A percentile compares a stretch with the other conserved stretches of the same genome.
Conservation (phyloP, 1,140 invertebrate genomes). For the Heliothis subflexa region DNA sequence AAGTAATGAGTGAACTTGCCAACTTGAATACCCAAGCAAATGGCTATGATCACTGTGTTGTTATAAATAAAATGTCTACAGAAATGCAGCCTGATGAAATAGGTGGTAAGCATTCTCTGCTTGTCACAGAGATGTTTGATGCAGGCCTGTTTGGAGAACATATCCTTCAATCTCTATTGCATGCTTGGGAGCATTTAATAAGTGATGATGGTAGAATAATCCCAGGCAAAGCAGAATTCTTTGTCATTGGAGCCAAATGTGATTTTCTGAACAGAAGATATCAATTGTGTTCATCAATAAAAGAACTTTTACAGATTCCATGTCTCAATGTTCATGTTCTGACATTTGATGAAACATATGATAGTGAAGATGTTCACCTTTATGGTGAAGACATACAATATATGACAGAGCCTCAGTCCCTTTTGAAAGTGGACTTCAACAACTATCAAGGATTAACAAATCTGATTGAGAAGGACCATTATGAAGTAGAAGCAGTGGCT, state of each 20-base stretch:
- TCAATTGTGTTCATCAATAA: conserved; percentile 61
- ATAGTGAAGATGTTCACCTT: conserved; percentile 89
- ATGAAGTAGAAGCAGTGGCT: conserved; percentile 70
- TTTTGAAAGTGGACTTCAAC: conserved; percentile 90
- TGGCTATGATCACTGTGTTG: conserved; percentile 65
- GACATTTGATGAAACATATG: conserved; percentile 87
- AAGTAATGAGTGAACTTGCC: conserved; percentile 88
- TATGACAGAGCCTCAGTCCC: conserved; percentile 86
- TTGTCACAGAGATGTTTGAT: conserved; percentile 93
- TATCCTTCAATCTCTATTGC: conserved; percentile 88
- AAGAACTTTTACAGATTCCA: conserved; percentile 80
- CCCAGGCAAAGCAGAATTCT: conserved; percentile 89
- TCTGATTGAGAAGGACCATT: conserved; percentile 77
- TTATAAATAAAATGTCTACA: conserved; percentile 74
- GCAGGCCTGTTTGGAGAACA: conserved; percentile 92
- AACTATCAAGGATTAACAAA: conserved; percentile 84
- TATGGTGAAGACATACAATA: conserved; percentile 86
- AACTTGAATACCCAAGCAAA: conserved; percentile 87
- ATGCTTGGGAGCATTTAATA: conserved; percentile 89
- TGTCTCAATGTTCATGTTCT: conserved; percentile 66
- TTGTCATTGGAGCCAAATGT: conserved; percentile 87
- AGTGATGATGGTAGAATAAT: conserved; percentile 85
- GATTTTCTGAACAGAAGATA: conserved; percentile 80
- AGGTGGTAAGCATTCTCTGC: conserved; percentile 87
- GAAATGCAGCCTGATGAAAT: conserved; percentile 86